Percentiles rank a stretch among this genome's conserved stretches.
phyloP scores from a whole-genome alignment of 2,797 vertebrate genomes.

The Cirrhinus molitorella region DNA sequence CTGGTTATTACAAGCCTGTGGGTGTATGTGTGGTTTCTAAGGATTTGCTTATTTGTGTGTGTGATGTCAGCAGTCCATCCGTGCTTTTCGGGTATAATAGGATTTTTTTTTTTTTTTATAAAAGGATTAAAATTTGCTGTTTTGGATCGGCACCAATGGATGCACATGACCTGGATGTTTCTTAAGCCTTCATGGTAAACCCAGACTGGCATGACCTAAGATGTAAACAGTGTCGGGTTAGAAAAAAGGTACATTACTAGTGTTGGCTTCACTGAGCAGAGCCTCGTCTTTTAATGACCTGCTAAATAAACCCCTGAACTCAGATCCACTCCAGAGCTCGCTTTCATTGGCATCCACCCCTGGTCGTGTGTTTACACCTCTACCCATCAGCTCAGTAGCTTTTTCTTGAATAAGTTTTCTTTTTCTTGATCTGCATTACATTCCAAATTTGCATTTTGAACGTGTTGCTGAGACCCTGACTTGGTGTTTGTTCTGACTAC shows the following conservation, averaged over 20 bases:
- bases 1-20: slow-evolving; percentile 19
- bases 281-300: slow-evolving; percentile 68
- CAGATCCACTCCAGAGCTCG: slow-evolving; percentile 48
- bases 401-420: slow-evolving; percentile 9
- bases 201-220: slow-evolving; percentile 65
- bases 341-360: slow-evolving; percentile 63
- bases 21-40: slow-evolving; percentile 16
- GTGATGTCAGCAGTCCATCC: neutral
- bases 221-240: slow-evolving; percentile 66
- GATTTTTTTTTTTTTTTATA: slow-evolving; percentile 63
- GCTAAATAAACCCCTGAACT: slow-evolving; percentile 68
- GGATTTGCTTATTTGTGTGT: neutral
- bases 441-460: neutral
- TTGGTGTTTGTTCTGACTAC: neutral
- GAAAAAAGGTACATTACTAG: slow-evolving; percentile 64
- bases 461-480: neutral
- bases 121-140: slow-evolving; percentile 75
- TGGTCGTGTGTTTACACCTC: slow-evolving; percentile 33
- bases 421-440: neutral
- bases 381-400: slow-evolving; percentile 21
- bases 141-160: slow-evolving; percentile 67
- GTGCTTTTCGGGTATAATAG: slow-evolving; percentile 9
- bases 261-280: slow-evolving; percentile 51
- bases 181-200: slow-evolving; percentile 65
- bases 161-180: slow-evolving; percentile 70